Base-by-base conservation (phyloP, 2,113 vertebrate genomes). In the Arvicanthis niloticus region DNA sequence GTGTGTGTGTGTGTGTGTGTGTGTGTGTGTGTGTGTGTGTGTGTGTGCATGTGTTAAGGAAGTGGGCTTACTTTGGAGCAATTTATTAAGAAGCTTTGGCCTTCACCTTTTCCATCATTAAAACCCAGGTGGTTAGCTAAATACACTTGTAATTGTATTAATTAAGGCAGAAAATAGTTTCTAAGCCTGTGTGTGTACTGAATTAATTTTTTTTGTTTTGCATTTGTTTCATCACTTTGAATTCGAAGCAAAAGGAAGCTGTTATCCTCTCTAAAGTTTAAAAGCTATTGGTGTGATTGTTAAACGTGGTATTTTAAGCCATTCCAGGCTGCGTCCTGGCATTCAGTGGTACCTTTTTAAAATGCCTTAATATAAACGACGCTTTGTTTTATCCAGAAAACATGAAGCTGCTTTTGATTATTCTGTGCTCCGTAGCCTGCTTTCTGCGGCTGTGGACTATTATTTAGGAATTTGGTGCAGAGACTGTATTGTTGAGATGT, bases 351-450 rank as follows among this genome's bases (percentile, higher is more conserved):
- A 96, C 98, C 94, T 91, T 98, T 97, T 98, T 98, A 98, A 99
- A 97, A 98, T 98, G 97, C 94, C 98, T 98, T 98, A 91, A 97
- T 98, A 99, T 98, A 99, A 98, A 99, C 85, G 98, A 96, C 97
- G 98, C 98, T 99, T 99, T 99, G 99, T 99, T 99, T 99, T 97
- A 98, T 98, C 96, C 78, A 85, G 98, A 98, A 98, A 98, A 96
- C 98, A 98, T 97, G 98, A 97, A 93, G 98, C 98, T 99, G 98
- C 72, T 99, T 99, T 98, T 98, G 92, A 98, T 98, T 98, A 98
- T 97, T 98, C 73, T 96, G 62, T 91, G 81, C 97, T 97, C 89
- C 97, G 95, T 97, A 98, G 98, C 98, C 97, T 58, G 53, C 98
- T 98, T 98, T 98, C 98, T 98, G 92, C 93, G 97, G 97, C 97